Evolutionary conservation across 2,797 vertebrate genomes (phyloP).

Genomic region (Microcaecilia unicolor): DNA sequence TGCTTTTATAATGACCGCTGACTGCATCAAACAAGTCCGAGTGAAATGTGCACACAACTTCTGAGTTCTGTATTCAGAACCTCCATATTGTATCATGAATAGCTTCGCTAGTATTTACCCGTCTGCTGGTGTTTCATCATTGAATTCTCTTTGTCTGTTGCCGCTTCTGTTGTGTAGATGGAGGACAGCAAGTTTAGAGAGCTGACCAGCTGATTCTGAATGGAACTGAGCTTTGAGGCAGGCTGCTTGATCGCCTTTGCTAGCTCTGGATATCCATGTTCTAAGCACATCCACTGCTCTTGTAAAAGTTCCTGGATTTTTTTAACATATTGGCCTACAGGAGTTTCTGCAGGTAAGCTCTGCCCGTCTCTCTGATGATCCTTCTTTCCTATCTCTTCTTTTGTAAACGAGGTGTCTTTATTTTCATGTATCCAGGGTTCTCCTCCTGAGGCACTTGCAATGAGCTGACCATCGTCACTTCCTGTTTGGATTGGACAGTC

Average conservation of each 20-base stretch:
- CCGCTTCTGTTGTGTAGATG: constrained; percentile 70
- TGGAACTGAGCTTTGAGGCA: constrained; percentile 90
- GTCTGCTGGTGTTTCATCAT: constrained; percentile 39
- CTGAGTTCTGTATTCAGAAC: too few relatives aligned
- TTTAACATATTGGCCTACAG: constrained; percentile 84
- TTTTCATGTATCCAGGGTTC: not conserved
- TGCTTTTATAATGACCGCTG: too few relatives aligned
- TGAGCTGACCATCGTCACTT: not conserved
- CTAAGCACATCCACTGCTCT: constrained; percentile 90
- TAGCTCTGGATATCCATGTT: constrained; percentile 69
- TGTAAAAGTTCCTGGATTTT: constrained; percentile 89
- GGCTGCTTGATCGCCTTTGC: constrained; percentile 64
- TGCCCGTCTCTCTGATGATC: constrained; percentile 13
- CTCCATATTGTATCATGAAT: too few relatives aligned
- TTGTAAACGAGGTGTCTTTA: too few relatives aligned
- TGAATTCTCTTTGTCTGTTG: constrained; percentile 32
- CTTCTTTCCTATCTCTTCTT: not conserved
- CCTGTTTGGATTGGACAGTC: constrained; percentile 11
- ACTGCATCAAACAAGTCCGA: too few relatives aligned
- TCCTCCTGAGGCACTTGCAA: accelerated
- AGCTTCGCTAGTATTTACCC: constrained; percentile 58
- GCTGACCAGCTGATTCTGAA: constrained; percentile 90
- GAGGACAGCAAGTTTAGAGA: constrained; percentile 89
- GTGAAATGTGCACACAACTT: too few relatives aligned
- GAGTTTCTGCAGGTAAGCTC: constrained; percentile 64